phyloP scores from a whole-genome alignment of 2,888 invertebrate species.

The Trichopoda pennipes region DNA sequence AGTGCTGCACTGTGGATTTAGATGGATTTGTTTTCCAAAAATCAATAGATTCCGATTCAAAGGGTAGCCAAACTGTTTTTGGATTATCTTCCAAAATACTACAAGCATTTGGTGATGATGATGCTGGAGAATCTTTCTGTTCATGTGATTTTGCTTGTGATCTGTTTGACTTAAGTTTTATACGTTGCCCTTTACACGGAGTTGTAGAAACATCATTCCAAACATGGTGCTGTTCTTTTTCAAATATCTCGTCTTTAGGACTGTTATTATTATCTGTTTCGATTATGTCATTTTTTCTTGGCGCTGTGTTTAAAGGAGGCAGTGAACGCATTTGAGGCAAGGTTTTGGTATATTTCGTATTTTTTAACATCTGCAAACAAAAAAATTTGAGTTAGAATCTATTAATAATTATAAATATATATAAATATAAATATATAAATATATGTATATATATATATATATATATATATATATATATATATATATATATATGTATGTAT shows the following conservation, averaged over 20 bases:
- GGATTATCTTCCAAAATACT: conserved; percentile 55
- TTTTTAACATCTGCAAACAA: conserved; percentile 74
- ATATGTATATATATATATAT: too few species aligned
- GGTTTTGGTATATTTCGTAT: conserved; percentile 74
- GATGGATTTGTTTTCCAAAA: conserved; percentile 73
- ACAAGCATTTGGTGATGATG: conserved; percentile 43
- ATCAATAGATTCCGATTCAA: conserved; percentile 74
- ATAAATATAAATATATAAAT: too few species aligned
- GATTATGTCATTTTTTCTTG: conserved; percentile 26
- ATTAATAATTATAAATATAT: background rate
- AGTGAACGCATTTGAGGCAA: conserved; percentile 76
- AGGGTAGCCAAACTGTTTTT: conserved; percentile 74
- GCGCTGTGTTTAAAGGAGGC: conserved; percentile 71
- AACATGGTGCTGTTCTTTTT: background rate
- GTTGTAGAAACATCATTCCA: conserved; percentile 5
- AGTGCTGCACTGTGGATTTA: background rate
- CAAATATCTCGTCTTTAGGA: background rate
- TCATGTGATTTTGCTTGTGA: conserved; percentile 4
- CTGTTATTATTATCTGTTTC: conserved; percentile 1
- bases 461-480: too few species aligned
- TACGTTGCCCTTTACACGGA: conserved; percentile 68
- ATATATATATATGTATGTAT: too few species aligned
- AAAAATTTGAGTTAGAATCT: background rate
- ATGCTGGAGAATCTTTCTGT: background rate
- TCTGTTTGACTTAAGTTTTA: conserved; percentile 40